These are phyloP conservation scores for Neuroterus valhalla DNA, from an alignment of 1,140 invertebrate genomes.

Conservation along the genomic window DNA sequence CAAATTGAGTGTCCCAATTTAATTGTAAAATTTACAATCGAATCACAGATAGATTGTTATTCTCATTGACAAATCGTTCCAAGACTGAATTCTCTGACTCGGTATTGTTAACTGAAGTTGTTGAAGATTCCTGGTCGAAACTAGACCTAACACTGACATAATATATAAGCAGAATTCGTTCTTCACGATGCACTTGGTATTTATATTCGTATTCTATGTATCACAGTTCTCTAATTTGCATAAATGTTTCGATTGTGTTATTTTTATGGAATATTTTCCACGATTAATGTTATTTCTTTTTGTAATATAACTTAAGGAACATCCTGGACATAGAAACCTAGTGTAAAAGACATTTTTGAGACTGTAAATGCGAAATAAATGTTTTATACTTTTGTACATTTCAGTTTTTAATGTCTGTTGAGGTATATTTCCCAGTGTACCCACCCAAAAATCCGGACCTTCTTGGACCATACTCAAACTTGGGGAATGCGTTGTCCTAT, in stretches of 20 bases:
- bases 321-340: conserved; percentile 45
- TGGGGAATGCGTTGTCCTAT: too few relatives aligned
- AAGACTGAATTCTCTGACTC: conserved; percentile 37
- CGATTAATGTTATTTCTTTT: too few relatives aligned
- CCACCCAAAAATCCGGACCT: too few relatives aligned
- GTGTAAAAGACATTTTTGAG: conserved; percentile 16
- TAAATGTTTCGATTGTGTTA: conserved; percentile 31
- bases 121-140: conserved; percentile 50
- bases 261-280: too few relatives aligned
- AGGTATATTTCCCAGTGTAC: too few relatives aligned
- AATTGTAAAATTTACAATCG: conserved; percentile 57
- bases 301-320: too few relatives aligned
- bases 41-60: conserved; percentile 10
- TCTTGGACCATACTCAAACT: too few relatives aligned
- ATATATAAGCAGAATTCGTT: conserved; percentile 49
- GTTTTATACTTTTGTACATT: conserved; percentile 63
- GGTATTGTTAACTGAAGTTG: conserved; percentile 43
- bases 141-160: conserved; percentile 67
- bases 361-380: conserved; percentile 50
- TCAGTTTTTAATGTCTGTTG: too few relatives aligned
- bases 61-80: not conserved
- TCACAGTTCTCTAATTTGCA: conserved; percentile 41
- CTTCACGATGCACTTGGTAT: conserved; percentile 33
- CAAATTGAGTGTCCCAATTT: conserved; percentile 38
- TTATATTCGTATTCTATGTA: conserved; percentile 57